Conservation (phyloP, 2,113 vertebrate species). For the Aegithalos caudatus region DNA sequence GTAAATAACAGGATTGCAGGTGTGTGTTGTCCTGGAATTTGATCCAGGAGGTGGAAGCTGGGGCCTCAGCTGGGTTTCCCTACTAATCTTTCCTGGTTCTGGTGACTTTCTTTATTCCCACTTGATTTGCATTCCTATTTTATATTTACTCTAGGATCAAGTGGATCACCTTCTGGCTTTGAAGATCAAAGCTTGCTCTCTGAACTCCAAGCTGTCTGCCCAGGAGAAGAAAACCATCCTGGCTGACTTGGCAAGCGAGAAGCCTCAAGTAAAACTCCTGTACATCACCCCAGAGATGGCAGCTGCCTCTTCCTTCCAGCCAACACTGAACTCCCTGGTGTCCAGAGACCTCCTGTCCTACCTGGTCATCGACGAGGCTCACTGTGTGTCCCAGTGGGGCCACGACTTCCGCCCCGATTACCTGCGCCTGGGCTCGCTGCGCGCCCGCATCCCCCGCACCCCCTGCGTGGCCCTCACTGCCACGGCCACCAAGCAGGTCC, state of each 20-base stretch:
- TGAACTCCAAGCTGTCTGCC: constrained; percentile 88
- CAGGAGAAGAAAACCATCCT: constrained; percentile 83
- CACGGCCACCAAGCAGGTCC: constrained; percentile 88
- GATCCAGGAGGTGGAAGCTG: background rate
- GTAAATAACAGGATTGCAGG: background rate
- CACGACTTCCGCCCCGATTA: constrained; percentile 97
- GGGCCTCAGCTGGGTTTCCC: background rate
- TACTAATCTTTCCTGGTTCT: background rate
- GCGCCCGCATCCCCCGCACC: constrained; percentile 70
- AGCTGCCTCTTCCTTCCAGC: constrained; percentile 86
- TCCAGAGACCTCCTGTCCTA: constrained; percentile 85
- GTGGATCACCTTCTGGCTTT: constrained; percentile 85
- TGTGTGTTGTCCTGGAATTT: background rate
- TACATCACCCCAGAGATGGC: constrained; percentile 98
- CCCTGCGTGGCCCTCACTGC: constrained; percentile 91
- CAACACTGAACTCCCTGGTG: constrained; percentile 80
- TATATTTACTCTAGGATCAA: constrained; percentile 81
- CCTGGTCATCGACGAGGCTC: constrained; percentile 92
- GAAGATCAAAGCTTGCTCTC: constrained; percentile 85
- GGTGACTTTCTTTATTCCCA: background rate
- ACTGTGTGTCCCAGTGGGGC: constrained; percentile 98
- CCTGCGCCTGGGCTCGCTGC: constrained; percentile 85
- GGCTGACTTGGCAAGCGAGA: constrained; percentile 81
- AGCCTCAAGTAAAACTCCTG: constrained; percentile 86
- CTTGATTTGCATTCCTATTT: background rate